A percentile compares a stretch with the other conserved stretches of the same genome.
Evolutionary conservation across 2,113 vertebrate species (phyloP).

Genomic region (Sinocyclocheilus maitianheensis): DNA sequence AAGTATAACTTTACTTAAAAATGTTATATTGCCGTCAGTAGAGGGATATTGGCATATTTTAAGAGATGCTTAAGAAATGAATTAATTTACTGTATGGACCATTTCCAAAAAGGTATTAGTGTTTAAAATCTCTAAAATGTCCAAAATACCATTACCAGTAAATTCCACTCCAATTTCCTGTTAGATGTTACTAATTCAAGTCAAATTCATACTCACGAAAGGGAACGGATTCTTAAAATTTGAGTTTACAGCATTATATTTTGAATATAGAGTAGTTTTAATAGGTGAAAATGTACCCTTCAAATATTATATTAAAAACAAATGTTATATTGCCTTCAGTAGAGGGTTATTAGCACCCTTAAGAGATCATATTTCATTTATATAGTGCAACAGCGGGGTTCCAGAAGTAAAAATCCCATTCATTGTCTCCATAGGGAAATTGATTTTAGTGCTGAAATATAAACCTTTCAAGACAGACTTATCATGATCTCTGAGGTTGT

Average conservation of each 20-base stretch:
- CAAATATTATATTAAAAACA: not conserved
- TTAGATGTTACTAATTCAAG: no score
- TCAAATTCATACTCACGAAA: not conserved
- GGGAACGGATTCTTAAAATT: no score
- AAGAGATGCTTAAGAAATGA: no score
- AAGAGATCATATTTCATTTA: not conserved
- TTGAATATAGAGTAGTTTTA: not conserved
- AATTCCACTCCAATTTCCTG: no score
- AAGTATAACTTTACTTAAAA: no score
- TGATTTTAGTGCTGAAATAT: slow-evolving; percentile 6
- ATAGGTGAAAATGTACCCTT: not conserved
- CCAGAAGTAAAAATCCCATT: not conserved
- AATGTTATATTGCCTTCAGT: not conserved
- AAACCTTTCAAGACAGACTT: slow-evolving; percentile 7
- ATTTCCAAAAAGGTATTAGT: no score
- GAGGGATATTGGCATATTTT: no score
- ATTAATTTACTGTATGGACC: no score
- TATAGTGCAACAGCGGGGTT: not conserved
- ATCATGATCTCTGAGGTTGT: slow-evolving; percentile 7
- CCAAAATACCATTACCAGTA: no score
- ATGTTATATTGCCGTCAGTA: no score
- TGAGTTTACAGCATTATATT: not conserved
- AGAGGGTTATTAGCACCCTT: not conserved
- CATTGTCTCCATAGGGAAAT: not conserved
- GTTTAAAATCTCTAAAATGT: no score